phyloP scores from a whole-genome alignment of 2,888 invertebrate genomes.

The Cepaea hortensis region DNA sequence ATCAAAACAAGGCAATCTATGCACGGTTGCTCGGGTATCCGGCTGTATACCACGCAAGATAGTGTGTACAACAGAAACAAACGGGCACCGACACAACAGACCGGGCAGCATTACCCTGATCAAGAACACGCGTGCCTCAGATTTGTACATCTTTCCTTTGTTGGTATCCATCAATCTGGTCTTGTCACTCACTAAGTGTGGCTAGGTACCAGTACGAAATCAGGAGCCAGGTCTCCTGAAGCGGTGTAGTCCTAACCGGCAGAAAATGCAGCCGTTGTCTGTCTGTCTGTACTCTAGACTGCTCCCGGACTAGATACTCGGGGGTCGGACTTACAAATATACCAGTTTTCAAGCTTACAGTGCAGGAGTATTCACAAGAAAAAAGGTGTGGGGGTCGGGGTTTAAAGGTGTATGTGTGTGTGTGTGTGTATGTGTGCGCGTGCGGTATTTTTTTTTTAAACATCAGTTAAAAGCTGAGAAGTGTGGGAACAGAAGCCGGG shows the following conservation, averaged over 20 bases:
- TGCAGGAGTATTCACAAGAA: neutral
- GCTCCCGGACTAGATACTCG: neutral
- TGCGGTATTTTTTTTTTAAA: neutral
- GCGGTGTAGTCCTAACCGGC: neutral
- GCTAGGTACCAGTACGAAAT: constrained; percentile 2
- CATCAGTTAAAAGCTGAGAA: neutral
- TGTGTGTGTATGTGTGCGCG: too few relatives aligned
- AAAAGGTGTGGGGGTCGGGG: neutral
- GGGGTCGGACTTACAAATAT: neutral
- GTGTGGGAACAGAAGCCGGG: neutral
- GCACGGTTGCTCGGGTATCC: too few relatives aligned
- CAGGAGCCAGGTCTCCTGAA: too few relatives aligned
- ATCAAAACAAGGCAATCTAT: too few relatives aligned
- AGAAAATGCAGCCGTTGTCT: neutral
- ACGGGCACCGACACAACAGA: too few relatives aligned
- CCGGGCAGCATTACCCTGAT: constrained; percentile 29
- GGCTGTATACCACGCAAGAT: too few relatives aligned
- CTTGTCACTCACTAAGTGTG: neutral
- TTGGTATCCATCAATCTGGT: neutral
- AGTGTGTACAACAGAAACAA: too few relatives aligned
- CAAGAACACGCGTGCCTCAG: constrained; percentile 37
- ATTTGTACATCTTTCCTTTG: constrained; percentile 5
- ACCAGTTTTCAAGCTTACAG: neutral
- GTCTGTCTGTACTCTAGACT: neutral
- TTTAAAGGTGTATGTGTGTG: too few relatives aligned